phyloP scores from a whole-genome alignment of 35 echinoderm and acorn worm genomes.

The Strongylocentrotus purpuratus region DNA sequence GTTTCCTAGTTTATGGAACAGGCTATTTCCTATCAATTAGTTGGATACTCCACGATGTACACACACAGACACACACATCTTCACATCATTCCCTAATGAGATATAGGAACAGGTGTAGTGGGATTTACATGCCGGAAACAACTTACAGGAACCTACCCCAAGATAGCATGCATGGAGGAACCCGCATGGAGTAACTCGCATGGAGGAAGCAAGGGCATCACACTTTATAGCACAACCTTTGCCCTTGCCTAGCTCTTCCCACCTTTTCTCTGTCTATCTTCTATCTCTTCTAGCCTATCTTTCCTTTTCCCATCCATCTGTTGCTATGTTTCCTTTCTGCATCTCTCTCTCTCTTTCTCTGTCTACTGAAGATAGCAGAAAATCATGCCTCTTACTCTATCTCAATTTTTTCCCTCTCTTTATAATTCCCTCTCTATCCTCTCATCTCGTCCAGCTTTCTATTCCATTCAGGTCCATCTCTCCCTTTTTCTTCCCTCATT shows the following conservation, averaged over 20 bases:
- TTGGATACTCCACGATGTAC: background rate
- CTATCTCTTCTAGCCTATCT: background rate
- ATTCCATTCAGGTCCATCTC: background rate
- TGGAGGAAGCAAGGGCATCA: background rate
- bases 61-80: background rate
- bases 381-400: background rate
- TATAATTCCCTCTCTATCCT: background rate
- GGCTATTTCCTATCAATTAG: background rate
- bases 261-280: background rate
- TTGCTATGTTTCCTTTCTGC: background rate
- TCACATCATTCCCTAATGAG: constrained; percentile 9
- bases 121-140: background rate
- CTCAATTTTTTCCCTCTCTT: background rate
- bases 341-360: background rate
- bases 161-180: background rate
- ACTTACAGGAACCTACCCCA: background rate
- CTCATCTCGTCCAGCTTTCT: background rate
- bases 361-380: background rate
- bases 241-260: background rate
- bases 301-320: background rate
- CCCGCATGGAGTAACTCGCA: background rate
- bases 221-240: background rate
- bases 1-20: background rate
- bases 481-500: background rate
- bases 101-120: background rate